These are phyloP conservation scores for Rhopalosiphum nymphaeae DNA, from an alignment of 2,888 invertebrate genomes.

Conservation along the genomic window DNA sequence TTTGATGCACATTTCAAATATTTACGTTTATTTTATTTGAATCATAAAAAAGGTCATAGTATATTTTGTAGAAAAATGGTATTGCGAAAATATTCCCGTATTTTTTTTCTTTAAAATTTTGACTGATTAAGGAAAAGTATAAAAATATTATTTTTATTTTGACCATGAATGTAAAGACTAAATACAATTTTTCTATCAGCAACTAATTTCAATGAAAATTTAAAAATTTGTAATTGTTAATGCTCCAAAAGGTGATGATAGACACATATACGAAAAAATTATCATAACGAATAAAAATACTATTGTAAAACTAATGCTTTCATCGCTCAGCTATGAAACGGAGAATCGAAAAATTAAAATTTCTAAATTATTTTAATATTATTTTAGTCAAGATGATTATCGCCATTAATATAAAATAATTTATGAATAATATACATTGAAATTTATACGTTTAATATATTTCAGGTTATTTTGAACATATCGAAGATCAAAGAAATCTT, in stretches of 20 bases:
- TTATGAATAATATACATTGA: not conserved
- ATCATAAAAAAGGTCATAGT: not conserved
- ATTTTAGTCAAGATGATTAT: not conserved
- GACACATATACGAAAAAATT: not conserved
- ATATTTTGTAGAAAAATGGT: too few relatives aligned
- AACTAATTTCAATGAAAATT: too few relatives aligned
- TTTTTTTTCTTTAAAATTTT: not conserved
- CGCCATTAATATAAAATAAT: not conserved
- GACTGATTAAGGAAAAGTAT: not conserved
- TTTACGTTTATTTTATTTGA: too few relatives aligned
- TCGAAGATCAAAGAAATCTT: constrained; percentile 89
- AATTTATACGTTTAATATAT: not conserved
- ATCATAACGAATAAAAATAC: not conserved
- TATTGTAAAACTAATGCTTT: not conserved
- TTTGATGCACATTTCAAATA: too few relatives aligned
- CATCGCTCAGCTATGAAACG: not conserved
- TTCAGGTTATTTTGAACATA: constrained; percentile 89
- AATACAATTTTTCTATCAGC: not conserved
- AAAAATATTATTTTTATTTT: not conserved
- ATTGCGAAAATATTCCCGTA: not conserved
- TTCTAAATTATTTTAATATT: not conserved
- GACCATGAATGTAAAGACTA: not conserved
- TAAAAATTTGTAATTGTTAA: too few relatives aligned
- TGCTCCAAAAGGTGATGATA: not conserved
- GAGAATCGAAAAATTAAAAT: not conserved